A percentile compares a stretch with the other conserved stretches of the same genome.
Evolutionary conservation across 2,888 invertebrate species (phyloP).

Genomic region (Euclidia mi): DNA sequence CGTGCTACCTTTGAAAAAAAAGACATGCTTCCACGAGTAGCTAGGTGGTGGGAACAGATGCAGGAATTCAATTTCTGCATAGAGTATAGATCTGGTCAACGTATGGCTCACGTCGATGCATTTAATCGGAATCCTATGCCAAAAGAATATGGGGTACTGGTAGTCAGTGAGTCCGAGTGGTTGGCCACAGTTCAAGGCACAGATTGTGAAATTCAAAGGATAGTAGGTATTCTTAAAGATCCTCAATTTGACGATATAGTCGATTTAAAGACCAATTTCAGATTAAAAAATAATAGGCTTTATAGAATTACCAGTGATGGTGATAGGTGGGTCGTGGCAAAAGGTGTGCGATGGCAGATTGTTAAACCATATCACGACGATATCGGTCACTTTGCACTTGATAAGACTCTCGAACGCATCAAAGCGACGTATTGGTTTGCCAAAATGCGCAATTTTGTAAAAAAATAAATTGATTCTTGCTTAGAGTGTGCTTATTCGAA

Average conservation of each 20-base stretch:
- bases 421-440: no score
- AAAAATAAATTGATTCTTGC: no score
- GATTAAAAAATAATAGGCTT: slow-evolving; percentile 35
- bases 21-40: slow-evolving; percentile 1
- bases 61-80: no score
- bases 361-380: no score
- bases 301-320: slow-evolving; percentile 18
- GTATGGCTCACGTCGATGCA: slow-evolving; percentile 18
- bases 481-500: no score
- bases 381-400: no score
- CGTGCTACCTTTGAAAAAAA: slow-evolving; percentile 13
- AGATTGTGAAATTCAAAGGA: slow-evolving; percentile 34
- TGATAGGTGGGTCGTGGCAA: neutral
- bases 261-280: slow-evolving; percentile 40
- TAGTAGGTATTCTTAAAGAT: slow-evolving; percentile 27
- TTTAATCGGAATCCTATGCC: slow-evolving; percentile 23
- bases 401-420: no score
- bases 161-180: slow-evolving; percentile 23
- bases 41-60: slow-evolving; percentile 6
- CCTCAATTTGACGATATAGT: slow-evolving; percentile 8
- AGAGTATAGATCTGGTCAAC: slow-evolving; percentile 8
- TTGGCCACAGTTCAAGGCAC: slow-evolving; percentile 27
- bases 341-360: no score
- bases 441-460: no score
- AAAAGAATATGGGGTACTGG: neutral